These are phyloP conservation scores for Spheniscus mendiculus DNA, from an alignment of 2,113 vertebrate species.

Conservation along the genomic window DNA sequence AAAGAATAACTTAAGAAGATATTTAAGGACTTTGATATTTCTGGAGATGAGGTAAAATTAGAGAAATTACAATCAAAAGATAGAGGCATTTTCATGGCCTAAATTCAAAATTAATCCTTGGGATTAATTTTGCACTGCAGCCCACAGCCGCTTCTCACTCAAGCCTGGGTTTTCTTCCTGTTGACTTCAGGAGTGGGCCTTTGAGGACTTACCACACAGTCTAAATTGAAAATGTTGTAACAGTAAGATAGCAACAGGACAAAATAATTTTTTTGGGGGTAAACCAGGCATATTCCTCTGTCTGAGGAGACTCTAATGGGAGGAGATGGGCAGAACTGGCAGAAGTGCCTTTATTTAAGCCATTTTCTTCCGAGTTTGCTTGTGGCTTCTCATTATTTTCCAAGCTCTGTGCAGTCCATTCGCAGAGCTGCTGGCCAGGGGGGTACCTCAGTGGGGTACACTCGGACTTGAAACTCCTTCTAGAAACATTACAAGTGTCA, in stretches of 20 bases:
- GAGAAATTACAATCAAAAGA: not conserved
- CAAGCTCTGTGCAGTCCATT: not conserved
- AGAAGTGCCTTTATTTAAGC: not conserved
- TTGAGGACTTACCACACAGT: not conserved
- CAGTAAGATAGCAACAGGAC: not conserved
- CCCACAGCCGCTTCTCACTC: not conserved
- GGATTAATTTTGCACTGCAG: not conserved
- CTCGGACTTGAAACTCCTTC: not conserved
- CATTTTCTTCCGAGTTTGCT: not conserved
- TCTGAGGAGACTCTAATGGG: not conserved
- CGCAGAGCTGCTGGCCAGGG: not conserved
- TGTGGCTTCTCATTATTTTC: not conserved
- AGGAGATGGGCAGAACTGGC: not conserved
- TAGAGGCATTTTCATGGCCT: not conserved
- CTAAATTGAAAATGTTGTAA: not conserved
- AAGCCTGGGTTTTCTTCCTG: not conserved
- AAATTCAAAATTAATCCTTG: not conserved
- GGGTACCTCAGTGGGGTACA: accelerated
- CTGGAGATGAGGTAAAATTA: constrained; percentile 49
- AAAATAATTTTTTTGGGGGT: accelerated
- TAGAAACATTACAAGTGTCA: not conserved
- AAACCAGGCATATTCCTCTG: not conserved
- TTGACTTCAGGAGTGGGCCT: not conserved
- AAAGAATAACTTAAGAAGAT: constrained; percentile 37
- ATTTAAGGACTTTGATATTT: constrained; percentile 54